A percentile compares a stretch with the other conserved stretches of the same genome.
phyloP scores from a whole-genome alignment of 2,888 invertebrate genomes.

The Caenorhabditis sinica region DNA sequence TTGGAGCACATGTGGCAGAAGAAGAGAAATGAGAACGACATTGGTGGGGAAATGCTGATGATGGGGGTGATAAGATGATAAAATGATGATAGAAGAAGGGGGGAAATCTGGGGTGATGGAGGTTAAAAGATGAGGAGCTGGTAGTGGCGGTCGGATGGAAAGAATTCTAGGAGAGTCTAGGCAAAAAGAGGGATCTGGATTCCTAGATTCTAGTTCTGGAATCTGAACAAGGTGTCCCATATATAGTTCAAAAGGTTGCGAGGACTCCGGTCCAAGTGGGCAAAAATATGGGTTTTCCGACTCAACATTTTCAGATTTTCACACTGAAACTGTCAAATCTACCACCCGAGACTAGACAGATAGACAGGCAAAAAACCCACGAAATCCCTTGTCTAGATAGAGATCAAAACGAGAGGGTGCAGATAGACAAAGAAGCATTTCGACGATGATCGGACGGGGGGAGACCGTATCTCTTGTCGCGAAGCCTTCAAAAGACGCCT shows the following conservation, averaged over 20 bases:
- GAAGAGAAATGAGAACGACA: conserved; percentile 22
- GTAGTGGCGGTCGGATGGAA: neutral
- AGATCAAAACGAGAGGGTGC: conserved; percentile 23
- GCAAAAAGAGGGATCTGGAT: too few relatives aligned
- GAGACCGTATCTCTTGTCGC: conserved; percentile 17
- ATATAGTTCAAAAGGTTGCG: too few relatives aligned
- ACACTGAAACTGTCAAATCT: neutral
- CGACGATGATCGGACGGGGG: neutral
- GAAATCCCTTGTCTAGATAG: conserved; percentile 8
- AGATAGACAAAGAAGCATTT: conserved; percentile 20
- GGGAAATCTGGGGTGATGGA: conserved; percentile 1
- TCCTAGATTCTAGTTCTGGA: too few relatives aligned
- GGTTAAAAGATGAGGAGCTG: neutral
- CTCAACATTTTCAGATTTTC: neutral
- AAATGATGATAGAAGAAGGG: neutral
- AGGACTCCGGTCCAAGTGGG: too few relatives aligned
- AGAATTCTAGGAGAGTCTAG: too few relatives aligned
- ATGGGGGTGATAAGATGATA: conserved; percentile 28
- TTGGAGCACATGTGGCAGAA: neutral
- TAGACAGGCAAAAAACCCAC: neutral
- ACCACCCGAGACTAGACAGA: neutral
- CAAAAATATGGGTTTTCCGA: too few relatives aligned
- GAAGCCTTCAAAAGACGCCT: conserved; percentile 22
- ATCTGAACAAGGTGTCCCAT: too few relatives aligned
- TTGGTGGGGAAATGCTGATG: neutral